Percentiles rank a stretch among this genome's conserved stretches.
These are phyloP conservation scores for Clinocottus analis DNA, from an alignment of 2,113 vertebrate species.

Conservation along the genomic window DNA sequence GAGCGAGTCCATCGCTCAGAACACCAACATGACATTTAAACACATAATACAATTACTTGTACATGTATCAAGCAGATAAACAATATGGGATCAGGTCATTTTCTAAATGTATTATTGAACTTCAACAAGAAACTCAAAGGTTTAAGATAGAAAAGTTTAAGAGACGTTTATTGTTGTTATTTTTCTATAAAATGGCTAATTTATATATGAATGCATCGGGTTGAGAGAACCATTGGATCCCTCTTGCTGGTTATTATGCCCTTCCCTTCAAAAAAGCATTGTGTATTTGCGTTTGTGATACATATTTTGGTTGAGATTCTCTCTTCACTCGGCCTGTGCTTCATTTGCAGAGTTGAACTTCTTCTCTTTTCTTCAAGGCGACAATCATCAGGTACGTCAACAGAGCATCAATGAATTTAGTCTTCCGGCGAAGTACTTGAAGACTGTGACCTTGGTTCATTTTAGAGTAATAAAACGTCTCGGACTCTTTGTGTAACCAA, in stretches of 20 bases:
- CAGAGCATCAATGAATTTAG: neutral
- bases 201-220: neutral
- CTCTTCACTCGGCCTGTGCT: slow-evolving; percentile 43
- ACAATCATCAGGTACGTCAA: slow-evolving; percentile 96
- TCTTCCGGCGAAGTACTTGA: neutral
- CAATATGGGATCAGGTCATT: neutral
- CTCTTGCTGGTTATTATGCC: neutral
- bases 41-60: neutral
- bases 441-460: neutral
- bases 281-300: neutral
- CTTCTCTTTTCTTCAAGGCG: slow-evolving; percentile 98
- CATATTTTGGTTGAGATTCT: neutral
- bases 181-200: neutral
- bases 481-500: neutral
- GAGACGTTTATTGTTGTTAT: neutral
- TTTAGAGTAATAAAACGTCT: neutral
- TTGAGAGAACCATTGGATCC: neutral
- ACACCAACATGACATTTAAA: neutral
- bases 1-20: too few species aligned
- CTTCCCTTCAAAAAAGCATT: neutral
- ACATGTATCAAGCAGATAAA: neutral
- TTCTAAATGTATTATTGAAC: neutral
- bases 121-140: neutral
- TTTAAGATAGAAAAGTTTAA: neutral
- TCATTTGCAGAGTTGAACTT: slow-evolving; percentile 92